Base-by-base conservation (phyloP, 2,113 vertebrate genomes). In the Leptodactylus fuscus region DNA sequence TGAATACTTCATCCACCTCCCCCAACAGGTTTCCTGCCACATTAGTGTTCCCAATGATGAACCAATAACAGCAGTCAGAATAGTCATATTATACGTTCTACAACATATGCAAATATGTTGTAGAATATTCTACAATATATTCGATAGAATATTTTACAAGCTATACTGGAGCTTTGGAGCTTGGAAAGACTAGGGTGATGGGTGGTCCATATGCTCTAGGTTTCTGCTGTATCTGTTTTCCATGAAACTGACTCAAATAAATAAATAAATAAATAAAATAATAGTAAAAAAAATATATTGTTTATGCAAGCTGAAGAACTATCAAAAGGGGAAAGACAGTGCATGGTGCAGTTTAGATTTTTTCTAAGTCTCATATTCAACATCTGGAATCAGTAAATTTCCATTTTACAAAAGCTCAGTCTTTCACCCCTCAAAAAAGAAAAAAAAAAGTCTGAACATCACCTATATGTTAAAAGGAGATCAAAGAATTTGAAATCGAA, bases 121-220 rank as follows among this genome's bases (percentile, higher is more conserved):
- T n/a, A n/a, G n/a, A n/a, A n/a, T n/a, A n/a, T n/a, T n/a, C n/a
- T n/a, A n/a, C n/a, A n/a, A n/a, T n/a, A n/a, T n/a, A n/a, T n/a
- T n/a, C n/a, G n/a, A n/a, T n/a, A n/a, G n/a, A n/a, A n/a, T n/a
- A n/a, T n/a, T n/a, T n/a, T n/a, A n/a, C n/a, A n/a, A n/a, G n/a
- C n/a, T n/a, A n/a, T n/a, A n/a, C n/a, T n/a, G n/a, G n/a, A n/a
- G n/a, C n/a, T n/a, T n/a, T n/a, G n/a, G n/a, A 90, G 90, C 89
- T 92, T 91, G 89, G 78, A 81, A 83, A 91, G 89, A 90, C 91
- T 87, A 75, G 86, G 85, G 89, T 90, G 87, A 92, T 90, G 89
- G 89, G 90, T 92, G 90, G 90, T 91, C 91, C 86, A 85, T 82
- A 48, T 7, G n/a, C 12, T n/a, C 38, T 7, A 36, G 2, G n/a